Percentiles rank a stretch among this genome's conserved stretches.
phyloP scores from a whole-genome alignment of 1,140 invertebrate species.

The Littorina saxatilis region DNA sequence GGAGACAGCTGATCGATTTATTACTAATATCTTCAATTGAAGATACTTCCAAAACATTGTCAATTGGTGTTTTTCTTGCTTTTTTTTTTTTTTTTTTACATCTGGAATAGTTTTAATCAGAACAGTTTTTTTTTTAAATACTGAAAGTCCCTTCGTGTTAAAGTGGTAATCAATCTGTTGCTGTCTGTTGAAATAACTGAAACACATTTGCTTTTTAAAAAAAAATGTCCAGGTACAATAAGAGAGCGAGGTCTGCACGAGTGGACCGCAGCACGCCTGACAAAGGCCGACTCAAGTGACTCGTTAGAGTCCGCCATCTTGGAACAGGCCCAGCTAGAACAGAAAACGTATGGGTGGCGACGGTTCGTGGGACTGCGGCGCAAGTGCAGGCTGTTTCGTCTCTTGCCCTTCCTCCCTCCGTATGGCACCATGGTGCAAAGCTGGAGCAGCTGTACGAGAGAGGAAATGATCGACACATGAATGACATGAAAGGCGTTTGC shows the following conservation, averaged over 20 bases:
- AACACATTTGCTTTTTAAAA: not conserved
- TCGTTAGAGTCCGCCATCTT: not conserved
- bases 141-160: no score
- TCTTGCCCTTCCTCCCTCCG: conserved; percentile 10
- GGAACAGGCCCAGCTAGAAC: not conserved
- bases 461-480: no score
- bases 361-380: not conserved
- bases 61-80: not conserved
- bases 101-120: not conserved
- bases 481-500: no score
- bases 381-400: not conserved
- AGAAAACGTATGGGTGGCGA: not conserved
- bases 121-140: no score
- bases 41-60: not conserved
- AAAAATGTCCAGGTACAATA: not conserved
- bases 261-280: no score
- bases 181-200: not conserved
- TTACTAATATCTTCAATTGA: no score
- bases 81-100: not conserved
- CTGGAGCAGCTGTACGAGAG: no score
- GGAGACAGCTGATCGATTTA: no score
- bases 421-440: not conserved
- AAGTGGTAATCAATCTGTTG: not conserved
- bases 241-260: not conserved
- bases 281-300: no score